A percentile compares a stretch with the other conserved stretches of the same genome.
Conservation (phyloP, 2,888 invertebrate genomes). For the Onthophagus sagittarius region DNA sequence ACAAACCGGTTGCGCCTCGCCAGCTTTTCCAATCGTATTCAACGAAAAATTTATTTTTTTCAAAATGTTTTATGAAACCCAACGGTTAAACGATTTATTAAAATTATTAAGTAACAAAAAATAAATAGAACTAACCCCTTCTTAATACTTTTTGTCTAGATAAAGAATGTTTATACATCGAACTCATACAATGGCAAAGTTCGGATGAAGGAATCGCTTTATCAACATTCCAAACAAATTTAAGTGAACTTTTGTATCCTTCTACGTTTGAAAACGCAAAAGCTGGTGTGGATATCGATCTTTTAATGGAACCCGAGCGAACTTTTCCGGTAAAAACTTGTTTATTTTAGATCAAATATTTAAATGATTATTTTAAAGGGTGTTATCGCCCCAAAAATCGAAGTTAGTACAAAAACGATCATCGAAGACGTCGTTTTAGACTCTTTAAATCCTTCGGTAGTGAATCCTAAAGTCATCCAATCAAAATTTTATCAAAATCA, state of each 20-base stretch:
- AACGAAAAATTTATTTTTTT: constrained; percentile 70
- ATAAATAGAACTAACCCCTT: background rate
- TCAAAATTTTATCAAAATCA: constrained; percentile 36
- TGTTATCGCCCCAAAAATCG: constrained; percentile 68
- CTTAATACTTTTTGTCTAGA: constrained; percentile 40
- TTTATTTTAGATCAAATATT: background rate
- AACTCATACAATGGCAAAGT: constrained; percentile 62
- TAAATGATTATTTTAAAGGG: constrained; percentile 50
- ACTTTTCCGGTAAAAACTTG: constrained; percentile 59
- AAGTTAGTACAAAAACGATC: constrained; percentile 63
- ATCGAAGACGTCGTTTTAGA: constrained; percentile 57
- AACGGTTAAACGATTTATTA: constrained; percentile 50
- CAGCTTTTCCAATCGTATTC: constrained; percentile 68
- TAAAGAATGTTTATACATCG: constrained; percentile 59
- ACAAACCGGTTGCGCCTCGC: constrained; percentile 62
- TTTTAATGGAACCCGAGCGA: constrained; percentile 64
- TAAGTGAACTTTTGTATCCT: constrained; percentile 64
- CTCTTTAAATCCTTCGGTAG: constrained; percentile 33
- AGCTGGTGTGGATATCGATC: constrained; percentile 59
- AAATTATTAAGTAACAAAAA: constrained; percentile 46
- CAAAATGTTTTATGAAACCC: constrained; percentile 52
- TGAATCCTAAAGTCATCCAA: constrained; percentile 48
- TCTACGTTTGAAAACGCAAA: constrained; percentile 53
- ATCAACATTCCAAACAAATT: constrained; percentile 61
- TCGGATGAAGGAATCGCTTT: constrained; percentile 51